Conservation (phyloP, 2,797 vertebrate genomes). For the Caiman crocodilus region DNA sequence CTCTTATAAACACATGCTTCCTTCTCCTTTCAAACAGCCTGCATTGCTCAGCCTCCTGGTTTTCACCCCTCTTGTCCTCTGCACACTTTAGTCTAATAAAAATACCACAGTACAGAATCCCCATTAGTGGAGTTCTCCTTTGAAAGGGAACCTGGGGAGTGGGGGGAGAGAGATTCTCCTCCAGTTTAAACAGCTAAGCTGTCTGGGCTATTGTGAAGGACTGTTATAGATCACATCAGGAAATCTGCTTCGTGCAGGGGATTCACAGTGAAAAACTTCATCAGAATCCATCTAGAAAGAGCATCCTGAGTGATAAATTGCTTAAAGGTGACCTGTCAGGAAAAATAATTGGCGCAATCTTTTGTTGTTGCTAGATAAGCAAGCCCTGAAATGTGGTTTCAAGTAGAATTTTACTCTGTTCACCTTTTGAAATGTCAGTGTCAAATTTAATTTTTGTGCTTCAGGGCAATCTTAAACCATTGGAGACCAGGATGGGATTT, state of each 20-base stretch:
- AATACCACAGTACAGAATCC: too few relatives aligned
- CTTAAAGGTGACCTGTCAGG: not conserved
- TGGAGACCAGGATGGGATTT: too few relatives aligned
- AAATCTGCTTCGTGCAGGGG: not conserved
- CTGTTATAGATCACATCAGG: not conserved
- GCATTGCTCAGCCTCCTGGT: too few relatives aligned
- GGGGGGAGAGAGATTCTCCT: too few relatives aligned
- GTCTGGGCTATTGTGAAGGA: not conserved
- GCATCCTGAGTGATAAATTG: not conserved
- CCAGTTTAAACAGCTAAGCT: not conserved
- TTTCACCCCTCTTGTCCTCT: too few relatives aligned
- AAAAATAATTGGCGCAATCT: too few relatives aligned
- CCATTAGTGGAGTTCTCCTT: not conserved
- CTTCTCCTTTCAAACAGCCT: too few relatives aligned
- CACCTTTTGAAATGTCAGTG: not conserved
- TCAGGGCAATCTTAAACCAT: not conserved
- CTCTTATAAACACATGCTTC: too few relatives aligned
- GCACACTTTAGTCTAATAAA: too few relatives aligned
- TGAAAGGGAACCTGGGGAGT: not conserved
- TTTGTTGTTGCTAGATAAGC: not conserved
- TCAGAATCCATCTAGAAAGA: not conserved
- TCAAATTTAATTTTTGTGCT: not conserved
- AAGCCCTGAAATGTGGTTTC: not conserved
- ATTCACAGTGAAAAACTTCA: not conserved
- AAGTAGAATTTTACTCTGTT: not conserved